Base-by-base conservation (phyloP, 2,888 invertebrate species). In the Tinea trinotella region DNA sequence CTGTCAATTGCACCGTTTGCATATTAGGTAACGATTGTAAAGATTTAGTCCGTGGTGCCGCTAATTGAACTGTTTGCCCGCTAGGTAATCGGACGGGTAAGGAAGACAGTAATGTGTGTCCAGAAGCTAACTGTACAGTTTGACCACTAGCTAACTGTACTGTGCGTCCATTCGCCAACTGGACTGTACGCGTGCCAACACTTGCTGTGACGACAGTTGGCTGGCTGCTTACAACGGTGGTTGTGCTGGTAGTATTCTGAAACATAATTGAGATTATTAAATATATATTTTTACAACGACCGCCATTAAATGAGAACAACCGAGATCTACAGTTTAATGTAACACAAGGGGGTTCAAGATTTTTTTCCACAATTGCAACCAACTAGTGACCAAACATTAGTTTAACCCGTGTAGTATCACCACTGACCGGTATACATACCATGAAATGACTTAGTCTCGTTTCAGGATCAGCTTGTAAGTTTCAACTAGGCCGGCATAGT, bases 21-120 rank as follows among this genome's bases (percentile, higher is more conserved):
- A 72, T 64, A 3, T 63, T 59, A 0, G 76, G 58, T 1, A 46
- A 18, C 0, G 72, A 59, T 34, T 71, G 66, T 4, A 24, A 2
- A 20, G 58, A 68, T 58, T 71, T 75, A 1, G 77, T 64, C 60
- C 74, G 73, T 46, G 76, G 64, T 1, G 76, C 56, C 1, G 73
- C 84, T 2, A 80, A 62, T 55, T 80, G 83, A 1, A 83, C 79
- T 0, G 82, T 82, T 57, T 82, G 83, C 5, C 75, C 84, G 57
- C 74, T 77, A n/a, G 73, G 83, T 20, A 83, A 62, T 1, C 78
- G 69, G 0, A 81, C 82, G 44, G 76, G 78, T 2, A 80, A 70
- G 24, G 62, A 67, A n/a, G 68, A 61, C 5, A 61, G 56, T 10
- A 62, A 60, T n/a, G 71, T 62, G 46, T 69, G 69, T 52, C 63